These are phyloP conservation scores for Eupithecia exiguata DNA, from an alignment of 2,888 invertebrate genomes.

Conservation along the genomic window DNA sequence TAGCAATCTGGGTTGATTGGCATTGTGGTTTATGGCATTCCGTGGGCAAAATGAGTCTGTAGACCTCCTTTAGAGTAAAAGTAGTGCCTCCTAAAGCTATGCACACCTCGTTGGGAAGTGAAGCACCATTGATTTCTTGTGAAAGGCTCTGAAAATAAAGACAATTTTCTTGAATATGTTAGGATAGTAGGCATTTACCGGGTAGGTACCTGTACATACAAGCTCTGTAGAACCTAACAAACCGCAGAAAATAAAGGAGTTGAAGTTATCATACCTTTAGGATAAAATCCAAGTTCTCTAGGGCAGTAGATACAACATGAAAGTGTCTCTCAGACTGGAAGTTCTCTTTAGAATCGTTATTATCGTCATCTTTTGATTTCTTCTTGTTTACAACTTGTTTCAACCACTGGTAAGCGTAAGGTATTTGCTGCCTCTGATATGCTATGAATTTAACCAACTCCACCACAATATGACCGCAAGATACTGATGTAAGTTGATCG, in stretches of 20 bases:
- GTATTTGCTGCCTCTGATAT: slow-evolving; percentile 84
- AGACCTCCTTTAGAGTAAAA: slow-evolving; percentile 73
- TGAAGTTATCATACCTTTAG: slow-evolving; percentile 61
- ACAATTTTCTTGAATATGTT: neutral
- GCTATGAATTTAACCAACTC: slow-evolving; percentile 83
- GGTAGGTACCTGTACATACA: too few species aligned
- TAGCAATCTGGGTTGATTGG: slow-evolving; percentile 68
- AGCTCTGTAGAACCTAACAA: too few species aligned
- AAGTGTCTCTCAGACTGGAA: slow-evolving; percentile 75
- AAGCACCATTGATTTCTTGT: slow-evolving; percentile 69
- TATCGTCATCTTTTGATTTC: slow-evolving; percentile 55
- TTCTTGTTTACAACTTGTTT: slow-evolving; percentile 74
- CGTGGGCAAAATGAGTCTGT: slow-evolving; percentile 68
- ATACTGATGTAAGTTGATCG: slow-evolving; percentile 81
- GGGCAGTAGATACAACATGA: slow-evolving; percentile 68
- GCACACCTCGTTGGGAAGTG: slow-evolving; percentile 75
- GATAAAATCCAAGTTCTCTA: slow-evolving; percentile 76
- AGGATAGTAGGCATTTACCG: neutral
- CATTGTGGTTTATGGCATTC: slow-evolving; percentile 74
- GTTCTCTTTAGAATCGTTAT: slow-evolving; percentile 56
- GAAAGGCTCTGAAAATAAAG: slow-evolving; percentile 63
- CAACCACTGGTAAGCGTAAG: slow-evolving; percentile 78
- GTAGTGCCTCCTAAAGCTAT: slow-evolving; percentile 72
- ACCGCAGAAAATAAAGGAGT: neutral
- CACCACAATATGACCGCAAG: slow-evolving; percentile 82